Percentiles rank a stretch among this genome's conserved stretches.
phyloP scores from a whole-genome alignment of 2,113 vertebrate species.

The Odocoileus virginianus region DNA sequence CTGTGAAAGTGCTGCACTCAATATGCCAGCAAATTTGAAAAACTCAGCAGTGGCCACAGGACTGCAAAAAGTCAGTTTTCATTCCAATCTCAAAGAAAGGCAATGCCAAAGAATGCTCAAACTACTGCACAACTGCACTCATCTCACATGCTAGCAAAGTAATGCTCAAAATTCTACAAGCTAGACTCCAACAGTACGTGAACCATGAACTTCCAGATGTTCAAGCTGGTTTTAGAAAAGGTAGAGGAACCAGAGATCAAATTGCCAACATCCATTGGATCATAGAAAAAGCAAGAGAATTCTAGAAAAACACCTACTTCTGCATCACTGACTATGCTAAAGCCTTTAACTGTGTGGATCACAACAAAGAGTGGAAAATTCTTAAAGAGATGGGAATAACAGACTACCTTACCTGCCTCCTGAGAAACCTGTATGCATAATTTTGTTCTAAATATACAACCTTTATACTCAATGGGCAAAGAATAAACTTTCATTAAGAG shows the following conservation, averaged over 20 bases:
- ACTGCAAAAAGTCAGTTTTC: background rate
- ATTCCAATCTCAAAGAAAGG: background rate
- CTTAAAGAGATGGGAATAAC: background rate
- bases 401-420: background rate
- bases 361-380: background rate
- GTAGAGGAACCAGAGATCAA: background rate
- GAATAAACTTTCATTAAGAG: background rate
- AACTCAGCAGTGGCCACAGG: background rate
- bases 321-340: background rate
- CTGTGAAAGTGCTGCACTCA: background rate
- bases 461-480: background rate
- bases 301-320: background rate
- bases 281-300: background rate
- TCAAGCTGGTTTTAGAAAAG: background rate
- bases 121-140: background rate
- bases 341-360: background rate
- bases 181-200: background rate
- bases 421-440: background rate
- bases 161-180: background rate
- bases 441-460: background rate
- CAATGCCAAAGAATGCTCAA: background rate
- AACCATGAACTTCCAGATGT: background rate
- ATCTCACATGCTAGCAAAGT: background rate
- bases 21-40: background rate
- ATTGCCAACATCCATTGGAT: background rate